Evolutionary conservation across 2,888 invertebrate genomes (phyloP).

Genomic region (Willowsia nigromaculata): DNA sequence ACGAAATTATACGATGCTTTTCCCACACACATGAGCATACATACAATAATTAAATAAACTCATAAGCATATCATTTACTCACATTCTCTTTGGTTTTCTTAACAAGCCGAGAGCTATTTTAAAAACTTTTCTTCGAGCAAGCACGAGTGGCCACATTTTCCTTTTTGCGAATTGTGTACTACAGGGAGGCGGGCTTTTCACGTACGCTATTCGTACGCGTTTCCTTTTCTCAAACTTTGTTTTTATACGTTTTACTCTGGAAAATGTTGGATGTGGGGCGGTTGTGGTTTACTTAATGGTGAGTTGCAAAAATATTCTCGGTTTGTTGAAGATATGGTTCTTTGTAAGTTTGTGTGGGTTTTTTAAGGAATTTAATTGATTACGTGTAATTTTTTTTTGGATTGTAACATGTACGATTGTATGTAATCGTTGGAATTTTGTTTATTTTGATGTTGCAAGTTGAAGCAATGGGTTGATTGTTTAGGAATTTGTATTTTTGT

Average conservation of each 20-base stretch:
- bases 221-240: neutral
- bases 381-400: no score
- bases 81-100: neutral
- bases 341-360: no score
- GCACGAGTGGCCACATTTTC: neutral
- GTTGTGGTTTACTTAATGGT: neutral
- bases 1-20: neutral
- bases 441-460: no score
- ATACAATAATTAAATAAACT: neutral
- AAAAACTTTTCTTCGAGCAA: neutral
- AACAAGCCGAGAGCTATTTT: constrained; percentile 1
- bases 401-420: no score
- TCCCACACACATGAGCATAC: neutral
- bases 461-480: no score
- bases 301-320: neutral
- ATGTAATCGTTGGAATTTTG: no score
- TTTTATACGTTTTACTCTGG: neutral
- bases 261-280: neutral
- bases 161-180: neutral
- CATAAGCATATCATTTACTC: neutral
- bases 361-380: no score
- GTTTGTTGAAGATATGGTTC: no score
- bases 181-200: neutral
- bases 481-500: no score
- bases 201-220: constrained; percentile 9